Evolutionary conservation across 37 sponge, comb jelly and placozoan species (phyloP).

Genomic region (Sycon ciliatum): DNA sequence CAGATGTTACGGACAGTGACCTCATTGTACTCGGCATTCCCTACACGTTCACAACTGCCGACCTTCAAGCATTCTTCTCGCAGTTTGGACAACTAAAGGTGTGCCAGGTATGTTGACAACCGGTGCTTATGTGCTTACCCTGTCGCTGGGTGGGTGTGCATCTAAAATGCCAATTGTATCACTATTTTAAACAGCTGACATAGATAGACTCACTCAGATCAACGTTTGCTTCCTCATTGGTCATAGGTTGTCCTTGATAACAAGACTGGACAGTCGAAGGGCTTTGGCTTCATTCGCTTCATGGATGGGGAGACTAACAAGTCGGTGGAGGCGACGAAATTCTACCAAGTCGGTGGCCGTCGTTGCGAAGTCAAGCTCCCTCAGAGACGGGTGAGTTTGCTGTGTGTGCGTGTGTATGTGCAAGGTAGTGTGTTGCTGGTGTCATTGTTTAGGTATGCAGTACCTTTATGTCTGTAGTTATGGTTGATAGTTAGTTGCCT

Average conservation of each 20-base stretch:
- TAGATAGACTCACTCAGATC: too few species aligned
- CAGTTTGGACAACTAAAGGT: constrained; percentile 64
- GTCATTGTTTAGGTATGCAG: too few species aligned
- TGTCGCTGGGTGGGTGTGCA: too few species aligned
- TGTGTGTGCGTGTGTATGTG: not conserved
- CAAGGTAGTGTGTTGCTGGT: not conserved
- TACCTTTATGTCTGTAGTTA: too few species aligned
- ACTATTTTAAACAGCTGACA: too few species aligned
- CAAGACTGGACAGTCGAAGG: constrained; percentile 41
- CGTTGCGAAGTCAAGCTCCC: constrained; percentile 52
- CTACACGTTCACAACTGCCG: constrained; percentile 46
- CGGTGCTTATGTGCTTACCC: not conserved
- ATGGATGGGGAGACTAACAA: constrained; percentile 32
- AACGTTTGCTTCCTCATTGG: too few species aligned
- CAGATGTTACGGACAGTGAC: constrained; percentile 17
- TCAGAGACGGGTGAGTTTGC: constrained; percentile 32
- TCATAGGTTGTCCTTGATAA: too few species aligned
- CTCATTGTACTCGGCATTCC: constrained; percentile 61
- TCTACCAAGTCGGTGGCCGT: constrained; percentile 56
- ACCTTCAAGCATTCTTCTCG: constrained; percentile 56
- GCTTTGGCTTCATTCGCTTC: constrained; percentile 77
- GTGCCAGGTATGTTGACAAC: constrained; percentile 32
- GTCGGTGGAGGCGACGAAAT: constrained; percentile 25
- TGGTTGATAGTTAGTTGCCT: too few species aligned
- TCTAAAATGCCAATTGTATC: too few species aligned